Conservation (phyloP, 1,140 invertebrate genomes). For the Drosophila biarmipes region DNA sequence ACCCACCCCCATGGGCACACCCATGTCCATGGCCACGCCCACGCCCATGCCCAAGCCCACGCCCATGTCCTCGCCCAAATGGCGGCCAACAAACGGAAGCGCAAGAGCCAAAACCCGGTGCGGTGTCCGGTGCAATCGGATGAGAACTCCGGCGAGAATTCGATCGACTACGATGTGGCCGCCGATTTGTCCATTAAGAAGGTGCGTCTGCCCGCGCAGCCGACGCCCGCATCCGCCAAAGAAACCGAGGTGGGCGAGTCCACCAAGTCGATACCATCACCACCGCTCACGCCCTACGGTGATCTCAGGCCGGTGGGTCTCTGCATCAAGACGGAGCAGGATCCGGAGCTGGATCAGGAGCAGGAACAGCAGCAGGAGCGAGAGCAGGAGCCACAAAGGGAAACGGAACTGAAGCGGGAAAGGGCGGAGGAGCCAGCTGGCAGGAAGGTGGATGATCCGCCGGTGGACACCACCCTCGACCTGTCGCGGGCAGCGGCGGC, state of each 20-base stretch:
- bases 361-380: neutral
- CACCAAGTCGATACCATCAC: constrained; percentile 80
- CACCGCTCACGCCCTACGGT: constrained; percentile 73
- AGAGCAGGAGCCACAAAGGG: neutral
- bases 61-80: constrained; percentile 75
- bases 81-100: constrained; percentile 88
- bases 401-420: neutral
- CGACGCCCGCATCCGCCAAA: constrained; percentile 43
- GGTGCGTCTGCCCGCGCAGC: constrained; percentile 28
- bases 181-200: constrained; percentile 85
- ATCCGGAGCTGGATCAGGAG: constrained; percentile 9
- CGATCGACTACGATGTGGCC: constrained; percentile 86
- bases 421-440: neutral
- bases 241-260: constrained; percentile 67
- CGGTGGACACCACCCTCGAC: constrained; percentile 38
- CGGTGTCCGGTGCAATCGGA: constrained; percentile 88
- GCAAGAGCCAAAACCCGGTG: constrained; percentile 96
- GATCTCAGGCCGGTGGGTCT: constrained; percentile 18
- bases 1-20: constrained; percentile 65
- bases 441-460: neutral
- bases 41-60: constrained; percentile 84
- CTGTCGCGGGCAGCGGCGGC: constrained; percentile 35
- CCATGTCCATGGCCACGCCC: constrained; percentile 86
- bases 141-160: constrained; percentile 77
- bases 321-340: constrained; percentile 52